A percentile compares a stretch with the other conserved stretches of the same genome.
phyloP scores from a whole-genome alignment of 1,140 invertebrate genomes.

The Euglossa dilemma region DNA sequence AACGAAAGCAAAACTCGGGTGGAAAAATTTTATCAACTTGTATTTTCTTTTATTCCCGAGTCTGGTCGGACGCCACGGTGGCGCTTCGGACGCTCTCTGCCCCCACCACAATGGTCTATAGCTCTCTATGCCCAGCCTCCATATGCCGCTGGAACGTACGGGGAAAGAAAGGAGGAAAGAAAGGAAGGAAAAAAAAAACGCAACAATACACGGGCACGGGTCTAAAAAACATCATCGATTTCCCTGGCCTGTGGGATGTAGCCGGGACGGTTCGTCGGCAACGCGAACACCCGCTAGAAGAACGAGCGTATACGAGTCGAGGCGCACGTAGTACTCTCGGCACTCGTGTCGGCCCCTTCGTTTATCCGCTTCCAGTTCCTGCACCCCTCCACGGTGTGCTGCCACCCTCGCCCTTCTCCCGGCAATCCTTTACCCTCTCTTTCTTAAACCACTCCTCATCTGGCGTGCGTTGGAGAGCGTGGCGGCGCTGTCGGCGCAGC shows the following conservation, averaged over 20 bases:
- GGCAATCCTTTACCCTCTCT: constrained; percentile 41
- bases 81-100: constrained; percentile 4
- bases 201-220: constrained; percentile 7
- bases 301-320: constrained; percentile 29
- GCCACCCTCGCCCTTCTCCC: constrained; percentile 40
- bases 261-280: neutral
- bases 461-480: constrained; percentile 49
- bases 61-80: neutral
- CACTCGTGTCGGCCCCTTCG: constrained; percentile 64
- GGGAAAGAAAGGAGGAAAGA: neutral
- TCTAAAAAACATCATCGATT: constrained; percentile 36
- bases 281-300: constrained; percentile 59
- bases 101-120: neutral
- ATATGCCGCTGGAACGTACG: constrained; percentile 25
- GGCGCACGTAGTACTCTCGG: constrained; percentile 63
- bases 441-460: constrained; percentile 64
- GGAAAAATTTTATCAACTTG: neutral
- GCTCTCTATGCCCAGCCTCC: constrained; percentile 22
- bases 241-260: neutral
- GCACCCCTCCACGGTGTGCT: constrained; percentile 55
- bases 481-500: constrained; percentile 56
- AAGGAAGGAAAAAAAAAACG: constrained; percentile 11
- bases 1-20: neutral
- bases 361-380: constrained; percentile 58
- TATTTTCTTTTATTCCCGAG: neutral